Conservation (phyloP, 2,113 vertebrate genomes). For the Emberiza fucata region DNA sequence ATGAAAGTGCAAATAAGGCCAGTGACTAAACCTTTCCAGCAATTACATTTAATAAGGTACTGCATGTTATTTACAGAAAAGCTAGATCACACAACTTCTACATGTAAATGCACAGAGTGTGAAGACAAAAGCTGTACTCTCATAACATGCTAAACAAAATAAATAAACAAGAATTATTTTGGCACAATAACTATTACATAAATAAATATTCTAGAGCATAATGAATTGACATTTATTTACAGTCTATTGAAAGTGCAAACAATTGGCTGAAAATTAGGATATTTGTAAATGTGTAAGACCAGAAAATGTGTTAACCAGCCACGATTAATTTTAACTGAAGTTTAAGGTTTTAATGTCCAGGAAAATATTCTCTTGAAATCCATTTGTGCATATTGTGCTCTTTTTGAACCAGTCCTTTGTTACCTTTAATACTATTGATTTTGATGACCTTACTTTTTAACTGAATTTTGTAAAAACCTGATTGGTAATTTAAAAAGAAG, state of each 20-base stretch:
- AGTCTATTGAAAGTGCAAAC: constrained; percentile 79
- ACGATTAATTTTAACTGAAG: constrained; percentile 57
- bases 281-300: constrained; percentile 65
- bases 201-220: constrained; percentile 77
- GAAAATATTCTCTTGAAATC: constrained; percentile 71
- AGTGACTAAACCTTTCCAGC: constrained; percentile 38
- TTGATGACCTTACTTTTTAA: constrained; percentile 21
- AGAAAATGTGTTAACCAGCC: constrained; percentile 66
- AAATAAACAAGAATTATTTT: constrained; percentile 82
- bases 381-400: constrained; percentile 78
- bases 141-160: constrained; percentile 75
- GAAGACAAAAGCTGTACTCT: constrained; percentile 74
- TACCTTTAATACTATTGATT: constrained; percentile 54
- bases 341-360: constrained; percentile 69
- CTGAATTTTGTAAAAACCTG: constrained; percentile 61
- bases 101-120: constrained; percentile 71
- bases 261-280: constrained; percentile 68
- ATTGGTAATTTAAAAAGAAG: constrained; percentile 55
- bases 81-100: constrained; percentile 67
- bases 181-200: constrained; percentile 77
- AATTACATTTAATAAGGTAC: constrained; percentile 79
- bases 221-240: constrained; percentile 77
- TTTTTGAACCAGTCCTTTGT: constrained; percentile 65
- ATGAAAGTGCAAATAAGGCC: constrained; percentile 53
- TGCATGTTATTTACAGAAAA: constrained; percentile 81